phyloP scores from a whole-genome alignment of 1,140 invertebrate species.

The Drosophila malerkotliana region DNA sequence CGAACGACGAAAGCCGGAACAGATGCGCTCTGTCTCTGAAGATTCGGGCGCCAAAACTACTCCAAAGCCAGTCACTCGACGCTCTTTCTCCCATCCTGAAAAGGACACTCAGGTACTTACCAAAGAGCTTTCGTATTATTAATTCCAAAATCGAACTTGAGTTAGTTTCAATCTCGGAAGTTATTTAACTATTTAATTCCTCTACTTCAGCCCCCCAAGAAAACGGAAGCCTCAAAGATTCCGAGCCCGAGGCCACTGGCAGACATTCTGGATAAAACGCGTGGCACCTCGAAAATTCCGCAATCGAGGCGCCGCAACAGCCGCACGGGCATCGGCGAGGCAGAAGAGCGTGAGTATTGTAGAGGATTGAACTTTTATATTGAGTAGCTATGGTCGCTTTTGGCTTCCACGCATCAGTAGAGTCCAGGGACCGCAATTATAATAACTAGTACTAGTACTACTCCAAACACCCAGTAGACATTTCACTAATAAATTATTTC shows the following conservation, averaged over 20 bases:
- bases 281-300: slow-evolving; percentile 68
- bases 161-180: not conserved
- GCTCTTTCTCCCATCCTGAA: slow-evolving; percentile 83
- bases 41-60: slow-evolving; percentile 76
- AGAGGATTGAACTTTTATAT: slow-evolving; percentile 23
- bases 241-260: slow-evolving; percentile 78
- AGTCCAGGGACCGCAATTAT: slow-evolving; percentile 61
- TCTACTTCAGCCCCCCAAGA: slow-evolving; percentile 64
- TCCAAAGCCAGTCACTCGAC: slow-evolving; percentile 75
- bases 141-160: not conserved
- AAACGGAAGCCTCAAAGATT: slow-evolving; percentile 73
- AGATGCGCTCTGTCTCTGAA: slow-evolving; percentile 83
- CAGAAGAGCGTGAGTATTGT: slow-evolving; percentile 72
- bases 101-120: slow-evolving; percentile 74
- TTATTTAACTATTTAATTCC: not conserved
- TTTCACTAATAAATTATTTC: not conserved
- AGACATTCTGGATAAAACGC: slow-evolving; percentile 76
- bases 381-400: slow-evolving; percentile 47
- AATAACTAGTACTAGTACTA: slow-evolving; percentile 11
- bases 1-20: slow-evolving; percentile 77
- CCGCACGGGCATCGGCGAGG: slow-evolving; percentile 45
- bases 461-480: not conserved
- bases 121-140: not conserved
- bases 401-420: slow-evolving; percentile 64
- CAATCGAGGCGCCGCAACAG: slow-evolving; percentile 69